Conservation (phyloP, 2,888 invertebrate genomes). For the Drosophila melanosoma region DNA sequence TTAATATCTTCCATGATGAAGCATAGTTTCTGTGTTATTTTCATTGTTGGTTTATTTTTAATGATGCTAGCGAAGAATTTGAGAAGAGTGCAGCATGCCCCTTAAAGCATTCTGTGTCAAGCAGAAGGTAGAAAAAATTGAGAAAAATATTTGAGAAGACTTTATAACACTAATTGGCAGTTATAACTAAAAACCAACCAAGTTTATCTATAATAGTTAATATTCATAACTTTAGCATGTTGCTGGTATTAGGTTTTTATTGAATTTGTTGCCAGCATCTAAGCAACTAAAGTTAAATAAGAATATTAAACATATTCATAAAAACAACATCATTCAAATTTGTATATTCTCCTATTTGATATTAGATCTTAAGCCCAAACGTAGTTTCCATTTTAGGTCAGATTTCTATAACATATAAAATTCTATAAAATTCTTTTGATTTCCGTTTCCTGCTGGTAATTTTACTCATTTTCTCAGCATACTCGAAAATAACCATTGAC, state of each 20-base stretch:
- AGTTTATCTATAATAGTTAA: neutral
- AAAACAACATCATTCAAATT: neutral
- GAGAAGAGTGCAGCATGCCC: neutral
- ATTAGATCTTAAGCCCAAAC: neutral
- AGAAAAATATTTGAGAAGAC: neutral
- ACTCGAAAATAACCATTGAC: neutral
- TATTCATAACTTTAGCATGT: neutral
- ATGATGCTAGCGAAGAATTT: slow-evolving; percentile 10
- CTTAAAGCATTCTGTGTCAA: neutral
- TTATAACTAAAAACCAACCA: neutral
- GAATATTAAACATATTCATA: neutral
- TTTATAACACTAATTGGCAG: neutral
- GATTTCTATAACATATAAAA: no score
- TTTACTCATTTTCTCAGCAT: neutral
- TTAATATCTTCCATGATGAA: slow-evolving; percentile 51
- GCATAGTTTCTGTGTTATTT: slow-evolving; percentile 25
- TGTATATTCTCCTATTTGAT: neutral
- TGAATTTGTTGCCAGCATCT: neutral
- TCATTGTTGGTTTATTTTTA: slow-evolving; percentile 26
- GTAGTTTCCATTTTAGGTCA: neutral
- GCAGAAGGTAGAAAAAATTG: neutral
- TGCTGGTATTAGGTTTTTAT: neutral
- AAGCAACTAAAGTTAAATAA: neutral
- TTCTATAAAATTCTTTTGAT: neutral
- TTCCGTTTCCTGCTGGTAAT: neutral